Percentiles rank a stretch among this genome's conserved stretches.
phyloP scores from a whole-genome alignment of 2,113 vertebrate species.

The Dromaius novaehollandiae region DNA sequence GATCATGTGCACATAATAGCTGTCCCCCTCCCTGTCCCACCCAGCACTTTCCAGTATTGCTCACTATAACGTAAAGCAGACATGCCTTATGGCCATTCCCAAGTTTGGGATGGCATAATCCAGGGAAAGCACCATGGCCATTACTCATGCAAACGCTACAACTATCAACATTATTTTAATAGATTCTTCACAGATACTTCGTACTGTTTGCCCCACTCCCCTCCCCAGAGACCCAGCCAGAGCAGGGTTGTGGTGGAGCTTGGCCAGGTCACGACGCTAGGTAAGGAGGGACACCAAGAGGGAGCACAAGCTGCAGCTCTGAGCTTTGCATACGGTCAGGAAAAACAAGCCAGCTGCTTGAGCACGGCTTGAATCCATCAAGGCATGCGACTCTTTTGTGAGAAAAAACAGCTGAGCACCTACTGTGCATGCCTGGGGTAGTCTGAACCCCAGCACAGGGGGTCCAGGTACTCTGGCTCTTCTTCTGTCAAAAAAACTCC shows the following conservation, averaged over 20 bases:
- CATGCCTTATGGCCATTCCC: slow-evolving; percentile 33
- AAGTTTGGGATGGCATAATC: neutral
- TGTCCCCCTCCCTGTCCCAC: slow-evolving; percentile 48
- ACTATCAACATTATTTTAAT: slow-evolving; percentile 28
- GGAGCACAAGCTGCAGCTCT: neutral
- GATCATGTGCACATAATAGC: slow-evolving; percentile 25
- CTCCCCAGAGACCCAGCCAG: neutral
- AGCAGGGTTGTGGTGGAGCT: neutral
- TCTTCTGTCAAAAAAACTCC: neutral
- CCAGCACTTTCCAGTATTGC: slow-evolving; percentile 50
- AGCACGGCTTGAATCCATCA: neutral
- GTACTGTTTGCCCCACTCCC: neutral
- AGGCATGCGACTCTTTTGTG: neutral
- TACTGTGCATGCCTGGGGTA: neutral
- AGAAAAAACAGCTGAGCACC: neutral
- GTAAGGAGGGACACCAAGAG: slow-evolving; percentile 40
- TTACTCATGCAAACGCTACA: slow-evolving; percentile 25
- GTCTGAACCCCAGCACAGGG: rapidly evolving
- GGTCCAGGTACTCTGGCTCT: rapidly evolving
- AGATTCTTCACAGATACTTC: neutral
- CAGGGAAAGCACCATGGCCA: slow-evolving; percentile 25
- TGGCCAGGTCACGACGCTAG: neutral
- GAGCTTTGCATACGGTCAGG: neutral
- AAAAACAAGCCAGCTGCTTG: neutral
- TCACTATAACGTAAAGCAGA: slow-evolving; percentile 20